These are phyloP conservation scores for Scophthalmus maximus DNA, from an alignment of 2,113 vertebrate species.

Conservation along the genomic window DNA sequence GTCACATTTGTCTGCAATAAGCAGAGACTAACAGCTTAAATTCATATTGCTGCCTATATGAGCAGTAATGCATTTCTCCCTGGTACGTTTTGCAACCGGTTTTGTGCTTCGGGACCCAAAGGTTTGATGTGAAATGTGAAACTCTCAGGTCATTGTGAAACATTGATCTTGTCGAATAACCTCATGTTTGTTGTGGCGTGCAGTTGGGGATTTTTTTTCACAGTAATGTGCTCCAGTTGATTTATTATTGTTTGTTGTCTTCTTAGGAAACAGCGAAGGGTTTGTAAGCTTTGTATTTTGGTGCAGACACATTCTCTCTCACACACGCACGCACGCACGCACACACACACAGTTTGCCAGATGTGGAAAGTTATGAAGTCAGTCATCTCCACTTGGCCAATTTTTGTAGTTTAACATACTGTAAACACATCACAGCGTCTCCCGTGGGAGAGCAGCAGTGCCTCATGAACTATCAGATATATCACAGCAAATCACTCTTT, in stretches of 20 bases:
- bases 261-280: slow-evolving; percentile 1
- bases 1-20: background rate
- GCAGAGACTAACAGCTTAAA: too few species aligned
- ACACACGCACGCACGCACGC: background rate
- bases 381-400: slow-evolving; percentile 15
- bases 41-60: background rate
- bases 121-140: background rate
- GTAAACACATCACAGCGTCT: slow-evolving; percentile 47
- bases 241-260: slow-evolving; percentile 17
- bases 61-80: background rate
- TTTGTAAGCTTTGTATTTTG: slow-evolving; percentile 17
- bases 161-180: background rate
- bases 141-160: background rate
- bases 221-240: background rate
- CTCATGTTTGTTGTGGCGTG: background rate
- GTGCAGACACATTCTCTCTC: slow-evolving; percentile 7
- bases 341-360: slow-evolving; percentile 49
- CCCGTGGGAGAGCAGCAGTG: slow-evolving; percentile 9
- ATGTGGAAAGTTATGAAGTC: slow-evolving; percentile 67
- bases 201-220: background rate
- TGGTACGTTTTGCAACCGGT: background rate
- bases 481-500: background rate
- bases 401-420: slow-evolving; percentile 29
- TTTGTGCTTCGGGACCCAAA: background rate
- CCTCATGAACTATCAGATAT: background rate